Conservation (phyloP, 2,113 vertebrate genomes). For the Lepisosteus osseus region DNA sequence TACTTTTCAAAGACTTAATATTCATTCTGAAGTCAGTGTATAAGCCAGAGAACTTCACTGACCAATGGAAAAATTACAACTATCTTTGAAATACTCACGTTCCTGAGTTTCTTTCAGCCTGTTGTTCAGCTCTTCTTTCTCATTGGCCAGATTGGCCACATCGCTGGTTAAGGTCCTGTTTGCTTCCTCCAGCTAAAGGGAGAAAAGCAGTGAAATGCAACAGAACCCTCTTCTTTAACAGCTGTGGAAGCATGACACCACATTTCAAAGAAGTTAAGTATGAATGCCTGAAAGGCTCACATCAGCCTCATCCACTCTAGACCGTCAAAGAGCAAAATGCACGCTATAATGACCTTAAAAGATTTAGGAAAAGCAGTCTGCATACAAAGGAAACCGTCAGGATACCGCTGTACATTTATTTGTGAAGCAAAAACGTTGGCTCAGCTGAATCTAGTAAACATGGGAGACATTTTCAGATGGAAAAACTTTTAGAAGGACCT, state of each 20-base stretch:
- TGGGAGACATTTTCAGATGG: too few species aligned
- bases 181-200: slow-evolving; percentile 86
- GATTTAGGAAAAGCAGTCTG: too few species aligned
- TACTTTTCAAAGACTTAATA: too few species aligned
- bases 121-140: slow-evolving; percentile 96
- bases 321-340: not conserved
- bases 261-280: not conserved
- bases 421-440: too few species aligned
- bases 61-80: not conserved
- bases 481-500: too few species aligned
- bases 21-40: not conserved
- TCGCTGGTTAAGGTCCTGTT: slow-evolving; percentile 92
- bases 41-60: not conserved
- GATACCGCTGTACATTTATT: too few species aligned
- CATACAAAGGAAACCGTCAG: too few species aligned
- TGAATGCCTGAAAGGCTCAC: not conserved
- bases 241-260: not conserved
- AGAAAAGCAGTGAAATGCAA: not conserved
- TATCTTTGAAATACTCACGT: slow-evolving; percentile 59
- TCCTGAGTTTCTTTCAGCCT: slow-evolving; percentile 85
- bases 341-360: too few species aligned
- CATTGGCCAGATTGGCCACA: slow-evolving; percentile 92
- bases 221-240: too few species aligned
- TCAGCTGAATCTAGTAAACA: too few species aligned
- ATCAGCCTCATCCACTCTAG: not conserved